Base-by-base conservation (phyloP, 2,888 invertebrate genomes). In the Eurytoma adleriae region DNA sequence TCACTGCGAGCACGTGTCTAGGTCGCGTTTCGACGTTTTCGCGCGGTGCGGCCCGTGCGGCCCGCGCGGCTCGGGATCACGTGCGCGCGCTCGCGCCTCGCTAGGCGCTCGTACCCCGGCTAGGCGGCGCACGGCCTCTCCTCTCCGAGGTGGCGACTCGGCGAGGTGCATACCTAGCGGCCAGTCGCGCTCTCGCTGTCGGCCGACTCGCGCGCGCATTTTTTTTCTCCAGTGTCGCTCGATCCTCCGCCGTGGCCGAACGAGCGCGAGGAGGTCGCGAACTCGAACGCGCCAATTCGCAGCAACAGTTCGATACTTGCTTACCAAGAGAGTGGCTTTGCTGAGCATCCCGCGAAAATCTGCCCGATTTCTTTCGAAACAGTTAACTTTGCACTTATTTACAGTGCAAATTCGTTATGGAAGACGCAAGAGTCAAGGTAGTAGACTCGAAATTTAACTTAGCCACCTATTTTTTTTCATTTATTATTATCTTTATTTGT, bases 141-240 rank as follows among this genome's bases (percentile, higher is more conserved):
- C 16, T 16, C 27, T 13, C 3, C 7, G 20, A 12, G 20, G 48
- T 16, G 61, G 14, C 1, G 50, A 13, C 57, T 4, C 14, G 52
- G 12, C 61, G 27, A 64, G 16, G 59, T 56, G 14, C 50, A 14
- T n/a, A 50, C 62, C 27, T n/a, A 61, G 16, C 40, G 57, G 75
- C 61, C 78, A 78, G 78, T 78, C 66, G 78, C 48, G 71, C 57
- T 57, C 71, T 71, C 24, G 78, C 72, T 71, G 56, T 40, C 78
- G 59, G 20, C 56, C 57, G 40, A 1, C 18, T 27, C 66, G 61
- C 57, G 48, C 40, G 18, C 40, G 30, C 30, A 3, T 30, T 30
- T 40, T 40, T 40, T 40, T 7, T 40, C 40, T 10, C 7, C 40
- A 40, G 40, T 40, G 40, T 40, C 40, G 40, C 40, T 40, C 40